These are phyloP conservation scores for Tamandua tetradactyla DNA, from an alignment of 2,797 vertebrate species.

Conservation along the genomic window DNA sequence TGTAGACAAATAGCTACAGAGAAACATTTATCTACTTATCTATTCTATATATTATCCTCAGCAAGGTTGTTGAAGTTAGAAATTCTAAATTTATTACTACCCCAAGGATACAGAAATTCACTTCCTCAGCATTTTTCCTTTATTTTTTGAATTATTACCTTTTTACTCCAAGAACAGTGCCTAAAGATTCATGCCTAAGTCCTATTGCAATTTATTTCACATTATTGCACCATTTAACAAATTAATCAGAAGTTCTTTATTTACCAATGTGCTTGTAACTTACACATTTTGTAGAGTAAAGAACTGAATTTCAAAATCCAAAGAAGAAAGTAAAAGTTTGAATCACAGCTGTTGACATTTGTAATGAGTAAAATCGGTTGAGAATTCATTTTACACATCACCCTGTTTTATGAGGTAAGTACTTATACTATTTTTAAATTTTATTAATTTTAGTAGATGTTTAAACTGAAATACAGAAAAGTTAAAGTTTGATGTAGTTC, in stretches of 20 bases:
- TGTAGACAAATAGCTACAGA: too few relatives aligned
- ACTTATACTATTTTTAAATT: not conserved
- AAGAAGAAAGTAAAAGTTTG: not conserved
- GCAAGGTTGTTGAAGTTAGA: not conserved
- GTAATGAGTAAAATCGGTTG: not conserved
- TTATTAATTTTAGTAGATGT: not conserved
- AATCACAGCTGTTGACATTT: slow-evolving; percentile 12
- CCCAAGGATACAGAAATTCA: not conserved
- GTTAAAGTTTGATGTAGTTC: not conserved
- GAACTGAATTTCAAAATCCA: not conserved
- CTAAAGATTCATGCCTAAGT: not conserved
- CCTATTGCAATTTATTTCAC: not conserved
- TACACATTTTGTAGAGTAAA: not conserved
- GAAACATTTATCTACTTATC: slow-evolving; percentile 8
- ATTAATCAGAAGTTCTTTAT: not conserved
- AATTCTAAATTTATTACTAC: not conserved
- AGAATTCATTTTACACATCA: not conserved
- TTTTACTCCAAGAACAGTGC: not conserved
- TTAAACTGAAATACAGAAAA: not conserved
- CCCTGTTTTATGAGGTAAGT: not conserved
- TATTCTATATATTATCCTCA: not conserved
- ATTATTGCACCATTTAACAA: not conserved
- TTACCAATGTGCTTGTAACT: not conserved
- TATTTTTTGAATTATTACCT: not conserved
- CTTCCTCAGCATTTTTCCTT: not conserved